phyloP scores from a whole-genome alignment of 2,797 vertebrate species.

The Numenius phaeopus region DNA sequence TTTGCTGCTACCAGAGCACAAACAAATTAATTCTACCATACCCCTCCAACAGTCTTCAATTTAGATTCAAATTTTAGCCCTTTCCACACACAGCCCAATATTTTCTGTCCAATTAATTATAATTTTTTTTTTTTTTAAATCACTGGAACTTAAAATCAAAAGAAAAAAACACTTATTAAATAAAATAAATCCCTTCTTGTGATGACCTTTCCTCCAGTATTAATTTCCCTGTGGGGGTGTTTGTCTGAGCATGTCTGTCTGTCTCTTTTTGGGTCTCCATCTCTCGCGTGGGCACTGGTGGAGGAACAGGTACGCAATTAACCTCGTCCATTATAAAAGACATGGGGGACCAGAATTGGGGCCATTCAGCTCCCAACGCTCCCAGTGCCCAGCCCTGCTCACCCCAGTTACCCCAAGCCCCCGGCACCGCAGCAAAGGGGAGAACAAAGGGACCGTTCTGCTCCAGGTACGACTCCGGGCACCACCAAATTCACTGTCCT shows the following conservation, averaged over 20 bases:
- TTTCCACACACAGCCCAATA: background rate
- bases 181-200: background rate
- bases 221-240: fast-evolving
- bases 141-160: background rate
- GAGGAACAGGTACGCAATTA: background rate
- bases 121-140: fast-evolving
- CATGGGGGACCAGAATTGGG: background rate
- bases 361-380: background rate
- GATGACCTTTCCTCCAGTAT: background rate
- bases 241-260: background rate
- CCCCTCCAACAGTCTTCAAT: background rate
- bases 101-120: background rate
- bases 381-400: background rate
- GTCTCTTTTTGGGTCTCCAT: background rate
- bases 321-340: background rate
- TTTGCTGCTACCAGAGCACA: background rate
- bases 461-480: fast-evolving
- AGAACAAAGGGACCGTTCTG: background rate
- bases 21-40: slow-evolving; percentile 16
- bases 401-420: background rate
- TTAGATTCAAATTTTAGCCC: background rate
- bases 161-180: background rate
- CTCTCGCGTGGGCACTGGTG: background rate
- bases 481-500: background rate
- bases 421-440: background rate